Evolutionary conservation across 2,113 vertebrate species (phyloP).

Genomic region (Garra rufa): DNA sequence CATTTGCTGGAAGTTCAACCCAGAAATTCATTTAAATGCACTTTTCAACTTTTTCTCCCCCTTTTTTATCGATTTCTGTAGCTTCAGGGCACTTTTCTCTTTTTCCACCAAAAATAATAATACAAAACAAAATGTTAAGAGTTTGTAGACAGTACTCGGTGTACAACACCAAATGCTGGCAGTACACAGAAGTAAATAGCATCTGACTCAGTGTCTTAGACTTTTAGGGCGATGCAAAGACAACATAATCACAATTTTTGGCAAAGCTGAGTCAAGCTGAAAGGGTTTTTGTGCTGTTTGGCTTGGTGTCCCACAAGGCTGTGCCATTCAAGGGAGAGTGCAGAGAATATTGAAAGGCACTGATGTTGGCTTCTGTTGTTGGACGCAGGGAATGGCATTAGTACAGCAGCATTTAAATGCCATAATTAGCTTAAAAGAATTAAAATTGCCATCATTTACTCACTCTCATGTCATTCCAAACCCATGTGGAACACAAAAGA

Average conservation of each 20-base stretch:
- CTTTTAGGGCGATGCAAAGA: background rate
- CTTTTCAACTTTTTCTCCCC: background rate
- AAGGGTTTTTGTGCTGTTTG: conserved; percentile 23
- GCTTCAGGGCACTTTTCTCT: background rate
- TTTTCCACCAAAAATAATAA: background rate
- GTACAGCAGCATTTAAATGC: background rate
- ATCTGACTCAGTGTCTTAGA: background rate
- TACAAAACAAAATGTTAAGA: background rate
- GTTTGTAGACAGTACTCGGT: background rate
- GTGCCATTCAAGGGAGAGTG: conserved; percentile 24
- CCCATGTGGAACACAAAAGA: background rate
- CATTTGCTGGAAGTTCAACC: background rate
- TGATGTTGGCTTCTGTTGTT: background rate
- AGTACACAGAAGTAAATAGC: background rate
- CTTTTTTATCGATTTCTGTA: background rate
- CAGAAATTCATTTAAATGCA: background rate
- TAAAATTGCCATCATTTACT: background rate
- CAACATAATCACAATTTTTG: conserved; percentile 35
- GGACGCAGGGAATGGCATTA: background rate
- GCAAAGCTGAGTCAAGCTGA: background rate
- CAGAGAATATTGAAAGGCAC: conserved; percentile 26
- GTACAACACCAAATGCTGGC: background rate
- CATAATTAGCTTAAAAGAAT: conserved; percentile 9
- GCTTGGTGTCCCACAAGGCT: conserved; percentile 24
- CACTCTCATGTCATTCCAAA: background rate